phyloP scores from a whole-genome alignment of 64 coral and sea anemone species.

The Actinia tenebrosa region DNA sequence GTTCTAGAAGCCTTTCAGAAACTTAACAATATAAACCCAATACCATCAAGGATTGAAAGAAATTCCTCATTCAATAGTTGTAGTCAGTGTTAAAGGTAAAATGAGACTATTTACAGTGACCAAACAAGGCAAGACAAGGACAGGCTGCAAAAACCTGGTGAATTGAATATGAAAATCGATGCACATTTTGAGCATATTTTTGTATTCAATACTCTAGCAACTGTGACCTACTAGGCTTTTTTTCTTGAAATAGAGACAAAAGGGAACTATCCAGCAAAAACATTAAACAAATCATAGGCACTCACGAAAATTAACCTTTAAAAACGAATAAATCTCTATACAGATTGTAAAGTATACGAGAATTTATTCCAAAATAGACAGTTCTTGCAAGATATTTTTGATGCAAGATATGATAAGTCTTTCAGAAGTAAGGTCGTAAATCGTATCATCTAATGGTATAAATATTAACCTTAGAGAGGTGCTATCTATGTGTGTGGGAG shows the following conservation, averaged over 20 bases:
- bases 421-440: too few species aligned
- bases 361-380: not conserved
- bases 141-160: conserved; percentile 14
- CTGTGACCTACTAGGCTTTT: not conserved
- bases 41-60: not conserved
- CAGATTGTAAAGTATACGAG: not conserved
- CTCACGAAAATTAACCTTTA: not conserved
- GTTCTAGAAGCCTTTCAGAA: not conserved
- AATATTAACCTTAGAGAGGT: too few species aligned
- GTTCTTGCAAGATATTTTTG: not conserved
- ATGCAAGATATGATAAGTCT: too few species aligned
- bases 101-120: not conserved
- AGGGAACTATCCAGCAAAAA: not conserved
- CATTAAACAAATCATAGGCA: not conserved
- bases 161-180: not conserved
- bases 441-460: too few species aligned
- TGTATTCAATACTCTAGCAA: not conserved
- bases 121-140: too few species aligned
- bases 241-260: not conserved
- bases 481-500: not conserved
- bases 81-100: not conserved
- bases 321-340: not conserved
- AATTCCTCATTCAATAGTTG: not conserved
- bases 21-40: not conserved
- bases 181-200: not conserved